Evolutionary conservation across 2,113 vertebrate species (phyloP), one percentile per base, ranked within the genome.

Genomic region (Charadrius vociferus): DNA sequence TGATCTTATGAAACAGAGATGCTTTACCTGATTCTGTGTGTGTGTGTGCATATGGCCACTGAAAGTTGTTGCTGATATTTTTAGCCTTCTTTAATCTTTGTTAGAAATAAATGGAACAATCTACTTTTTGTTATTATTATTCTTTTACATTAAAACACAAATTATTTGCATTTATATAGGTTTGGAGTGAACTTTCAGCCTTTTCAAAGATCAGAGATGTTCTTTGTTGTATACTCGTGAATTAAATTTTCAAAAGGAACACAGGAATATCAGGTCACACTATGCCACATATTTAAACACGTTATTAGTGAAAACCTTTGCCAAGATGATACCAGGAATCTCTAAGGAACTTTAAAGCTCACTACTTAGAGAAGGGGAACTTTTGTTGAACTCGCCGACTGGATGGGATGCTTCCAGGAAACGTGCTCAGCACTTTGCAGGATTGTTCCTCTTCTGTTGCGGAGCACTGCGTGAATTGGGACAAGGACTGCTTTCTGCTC

Each of bases 1-100:
- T 68, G 94, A 96, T 84, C 94, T 70, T 32, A 58, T 4, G 66
- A 67, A 94, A 52, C 68, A 68, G 91, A 83, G 86, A 81, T 84
- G 55, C 77, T 93, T 77, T 88, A 36, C 94, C 90, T 84, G 88
- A 67, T 74, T 86, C 3, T 26, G 37, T 52, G 85, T 16, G 39
- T 43, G n/a, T 24, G 26, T 1, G 2, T 10, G 5, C 17, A 2
- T n/a, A 10, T 21, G 45, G 14, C 67, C 58, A 3, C 62, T 52
- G 58, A 16, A 43, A 81, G 34, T 12, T 1, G 11, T 10, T 70
- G 24, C 47, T 70, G 5, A 9, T 68, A 12, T 17, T 43, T 90
- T 66, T n/a, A 58, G 2, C 55, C 17, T 41, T 32, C 36, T 75
- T 88, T 66, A 72, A 24, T 17, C 37, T 55, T 5, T 43, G 9